Base-by-base conservation (phyloP, 2,113 vertebrate species). In the Myxocyprinus asiaticus region DNA sequence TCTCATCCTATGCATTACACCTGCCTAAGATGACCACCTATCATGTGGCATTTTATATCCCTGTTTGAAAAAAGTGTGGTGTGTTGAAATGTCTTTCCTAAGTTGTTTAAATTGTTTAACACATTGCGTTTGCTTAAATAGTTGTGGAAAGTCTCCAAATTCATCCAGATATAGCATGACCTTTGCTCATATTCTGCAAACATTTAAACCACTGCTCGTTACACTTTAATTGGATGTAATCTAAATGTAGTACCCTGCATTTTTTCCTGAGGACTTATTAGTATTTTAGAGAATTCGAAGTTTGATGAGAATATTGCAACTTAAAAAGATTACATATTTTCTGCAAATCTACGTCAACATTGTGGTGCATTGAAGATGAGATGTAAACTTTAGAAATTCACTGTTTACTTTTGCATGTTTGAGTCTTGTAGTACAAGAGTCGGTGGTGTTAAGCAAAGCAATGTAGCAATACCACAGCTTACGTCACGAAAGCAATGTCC, bases 1-100 rank as follows among this genome's bases (percentile, higher is more conserved):
- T 80, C 50, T 80, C 72, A 58, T 64, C 33, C 76, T 63, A 77
- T n/a, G 15, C 62, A 78, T 58, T 44, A 17, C n/a, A 69, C 17
- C 33, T 48, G 7, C 65, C 61, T 61, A 12, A 59, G 42, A 44
- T 45, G 47, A 82, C 55, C 45, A 61, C 74, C 33, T 61, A 67
- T 11, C 59, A 45, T 65, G 14, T 75, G 67, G 33, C 11, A 7
- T 48, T 42, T n/a, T 12, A 50, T 78, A 12, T 50, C 45, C 17
- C 17, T 15, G 47, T 56, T 53, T 71, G 77, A 63, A 51, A 71
- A 80, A 80, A 61, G 68, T n/a, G 43, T 47, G 22, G 11, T 48
- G 33, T 55, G 76, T 22, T 47, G 45, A 63, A 72, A 14, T 61
- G 65, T 62, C 47, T 56, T 56, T 43, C 12, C n/a, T 0, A 15